A percentile compares a stretch with the other conserved stretches of the same genome.
These are phyloP conservation scores for Natrix natrix DNA, from an alignment of 2,797 vertebrate species.

Conservation along the genomic window DNA sequence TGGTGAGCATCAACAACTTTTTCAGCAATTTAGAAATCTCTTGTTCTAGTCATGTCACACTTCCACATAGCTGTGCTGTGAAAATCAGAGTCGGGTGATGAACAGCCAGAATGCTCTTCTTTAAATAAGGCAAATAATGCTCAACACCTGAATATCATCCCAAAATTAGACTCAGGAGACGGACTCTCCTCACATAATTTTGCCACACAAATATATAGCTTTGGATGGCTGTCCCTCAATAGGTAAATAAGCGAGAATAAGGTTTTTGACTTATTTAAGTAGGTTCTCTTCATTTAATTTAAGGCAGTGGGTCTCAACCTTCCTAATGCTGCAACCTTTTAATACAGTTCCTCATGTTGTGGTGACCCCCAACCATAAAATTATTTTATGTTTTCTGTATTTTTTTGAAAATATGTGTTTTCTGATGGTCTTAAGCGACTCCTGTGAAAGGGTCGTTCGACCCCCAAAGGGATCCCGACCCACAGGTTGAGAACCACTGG, in stretches of 20 bases:
- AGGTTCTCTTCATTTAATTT: background rate
- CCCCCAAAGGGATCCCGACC: too few relatives aligned
- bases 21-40: background rate
- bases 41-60: background rate
- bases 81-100: background rate
- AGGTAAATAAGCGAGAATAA: background rate
- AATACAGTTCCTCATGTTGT: too few relatives aligned
- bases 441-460: too few relatives aligned
- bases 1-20: background rate
- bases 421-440: too few relatives aligned
- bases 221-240: background rate
- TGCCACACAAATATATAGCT: background rate
- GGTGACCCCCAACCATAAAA: too few relatives aligned
- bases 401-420: too few relatives aligned
- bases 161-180: background rate
- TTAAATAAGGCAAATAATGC: background rate
- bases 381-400: too few relatives aligned
- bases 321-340: too few relatives aligned
- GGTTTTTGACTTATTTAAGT: background rate
- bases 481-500: too few relatives aligned
- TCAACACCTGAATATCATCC: background rate
- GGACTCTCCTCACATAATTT: background rate
- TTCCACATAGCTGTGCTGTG: background rate
- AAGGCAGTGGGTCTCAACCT: too few relatives aligned
- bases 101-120: background rate